Evolutionary conservation across 2,888 invertebrate genomes (phyloP), one percentile per base, ranked within the genome.

Genomic region (Scaptomyza polygonia): DNA sequence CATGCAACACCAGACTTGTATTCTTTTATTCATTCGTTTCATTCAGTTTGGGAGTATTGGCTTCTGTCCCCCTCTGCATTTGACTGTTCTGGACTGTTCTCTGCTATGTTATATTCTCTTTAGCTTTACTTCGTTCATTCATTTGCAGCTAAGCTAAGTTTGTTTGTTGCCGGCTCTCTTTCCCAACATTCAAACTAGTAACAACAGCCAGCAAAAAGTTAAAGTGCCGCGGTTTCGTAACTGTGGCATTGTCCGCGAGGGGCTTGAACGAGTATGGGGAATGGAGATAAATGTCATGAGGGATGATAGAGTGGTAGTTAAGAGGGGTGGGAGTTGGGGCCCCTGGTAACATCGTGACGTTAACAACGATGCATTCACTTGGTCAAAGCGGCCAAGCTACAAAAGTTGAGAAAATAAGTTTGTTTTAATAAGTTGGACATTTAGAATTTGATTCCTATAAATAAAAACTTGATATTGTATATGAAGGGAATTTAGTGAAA

Each of bases 11-110:
- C 72, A 53, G 48, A 63, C 67, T 65, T 68, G 62, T 59, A 72
- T 74, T 81, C 65, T 49, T 72, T 69, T 80, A 80, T 74, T 69
- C 80, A 65, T 77, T 72, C 77, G 54, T 63, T 72, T 69, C 64
- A 75, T 75, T 84, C 75, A 68, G 52, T 57, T 68, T 51, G 48
- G 48, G 45, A 52, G 64, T 65, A 61, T 55, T 32, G 43, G 48
- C 56, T 61, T 40, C 16, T 25, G 51, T 25, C 43, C 44, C 53
- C 47, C 44, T 44, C 45, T 49, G 8, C 55, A 57, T 55, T 42
- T 16, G 39, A 36, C 29, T 61, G 53, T 40, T 54, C 48, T 45
- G 11, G 27, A 53, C 12, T 57, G 16, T 18, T 52, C 3, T 48
- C 16, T 49, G 14, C 29, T 54, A 30, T 53, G 32, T 53, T 49